phyloP scores from a whole-genome alignment of 2,888 invertebrate genomes.

The Drosophila diplacantha region DNA sequence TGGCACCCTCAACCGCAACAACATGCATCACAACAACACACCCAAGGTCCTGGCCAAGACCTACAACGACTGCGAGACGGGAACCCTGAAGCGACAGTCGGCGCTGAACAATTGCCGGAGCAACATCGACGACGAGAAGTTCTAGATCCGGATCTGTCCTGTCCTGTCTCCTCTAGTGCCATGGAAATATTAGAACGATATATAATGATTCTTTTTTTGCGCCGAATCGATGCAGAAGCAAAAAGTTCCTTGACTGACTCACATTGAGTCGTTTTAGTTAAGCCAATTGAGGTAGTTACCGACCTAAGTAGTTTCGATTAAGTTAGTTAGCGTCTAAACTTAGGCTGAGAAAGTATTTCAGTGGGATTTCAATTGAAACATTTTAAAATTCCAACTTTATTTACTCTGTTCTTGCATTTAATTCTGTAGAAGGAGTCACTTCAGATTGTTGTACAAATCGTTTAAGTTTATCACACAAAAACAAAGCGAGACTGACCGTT shows the following conservation, averaged over 20 bases:
- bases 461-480: constrained; percentile 11
- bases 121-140: constrained; percentile 77
- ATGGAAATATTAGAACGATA: constrained; percentile 51
- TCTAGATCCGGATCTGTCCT: constrained; percentile 52
- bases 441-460: constrained; percentile 17
- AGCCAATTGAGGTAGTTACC: constrained; percentile 32
- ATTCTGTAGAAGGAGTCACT: constrained; percentile 15
- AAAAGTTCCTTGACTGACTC: constrained; percentile 66
- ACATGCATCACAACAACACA: constrained; percentile 81
- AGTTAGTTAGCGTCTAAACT: background rate
- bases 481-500: constrained; percentile 38
- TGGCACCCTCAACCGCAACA: constrained; percentile 80
- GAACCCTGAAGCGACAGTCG: constrained; percentile 87
- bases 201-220: constrained; percentile 49
- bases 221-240: constrained; percentile 45
- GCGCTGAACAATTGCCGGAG: constrained; percentile 81
- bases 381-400: background rate
- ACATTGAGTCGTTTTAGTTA: constrained; percentile 64
- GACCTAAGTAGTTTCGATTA: constrained; percentile 33
- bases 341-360: constrained; percentile 25
- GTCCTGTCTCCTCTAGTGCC: constrained; percentile 46
- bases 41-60: constrained; percentile 85
- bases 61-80: constrained; percentile 87
- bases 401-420: constrained; percentile 1
- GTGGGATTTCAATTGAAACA: background rate